phyloP scores from a whole-genome alignment of 2,797 vertebrate genomes.

The Pangasius djambal region DNA sequence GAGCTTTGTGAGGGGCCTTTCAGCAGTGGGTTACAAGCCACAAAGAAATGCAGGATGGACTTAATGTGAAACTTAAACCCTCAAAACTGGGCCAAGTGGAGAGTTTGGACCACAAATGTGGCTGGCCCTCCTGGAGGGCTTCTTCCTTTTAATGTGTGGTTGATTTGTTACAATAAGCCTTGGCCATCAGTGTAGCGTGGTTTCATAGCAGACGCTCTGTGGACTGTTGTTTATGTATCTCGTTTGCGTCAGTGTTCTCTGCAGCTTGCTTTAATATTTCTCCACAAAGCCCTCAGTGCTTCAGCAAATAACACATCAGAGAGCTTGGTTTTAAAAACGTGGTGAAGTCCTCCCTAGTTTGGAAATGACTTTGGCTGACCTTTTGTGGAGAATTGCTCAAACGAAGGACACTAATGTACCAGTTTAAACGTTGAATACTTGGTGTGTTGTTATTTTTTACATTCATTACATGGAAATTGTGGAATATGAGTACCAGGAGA shows the following conservation, averaged over 20 bases:
- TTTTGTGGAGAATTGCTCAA: not conserved
- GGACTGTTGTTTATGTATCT: conserved; percentile 38
- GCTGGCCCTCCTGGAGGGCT: conserved; percentile 24
- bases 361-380: conserved; percentile 6
- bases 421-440: not conserved
- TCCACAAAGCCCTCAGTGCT: not conserved
- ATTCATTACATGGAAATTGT: not conserved
- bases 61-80: conserved; percentile 54
- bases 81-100: conserved; percentile 45
- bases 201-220: conserved; percentile 34
- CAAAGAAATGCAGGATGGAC: conserved; percentile 40
- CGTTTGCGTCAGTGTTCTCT: conserved; percentile 21
- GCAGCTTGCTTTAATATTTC: conserved; percentile 36
- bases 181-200: conserved; percentile 30
- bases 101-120: conserved; percentile 40
- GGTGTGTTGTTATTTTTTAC: not conserved
- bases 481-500: not conserved
- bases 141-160: conserved; percentile 28
- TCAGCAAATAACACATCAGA: not conserved
- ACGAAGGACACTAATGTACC: not conserved
- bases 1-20: conserved; percentile 43
- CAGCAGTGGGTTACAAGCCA: conserved; percentile 39
- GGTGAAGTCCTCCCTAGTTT: not conserved
- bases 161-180: conserved; percentile 50
- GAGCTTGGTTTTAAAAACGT: not conserved